Evolutionary conservation across 2,888 invertebrate species (phyloP).

Genomic region (Pardosa pseudoannulata): DNA sequence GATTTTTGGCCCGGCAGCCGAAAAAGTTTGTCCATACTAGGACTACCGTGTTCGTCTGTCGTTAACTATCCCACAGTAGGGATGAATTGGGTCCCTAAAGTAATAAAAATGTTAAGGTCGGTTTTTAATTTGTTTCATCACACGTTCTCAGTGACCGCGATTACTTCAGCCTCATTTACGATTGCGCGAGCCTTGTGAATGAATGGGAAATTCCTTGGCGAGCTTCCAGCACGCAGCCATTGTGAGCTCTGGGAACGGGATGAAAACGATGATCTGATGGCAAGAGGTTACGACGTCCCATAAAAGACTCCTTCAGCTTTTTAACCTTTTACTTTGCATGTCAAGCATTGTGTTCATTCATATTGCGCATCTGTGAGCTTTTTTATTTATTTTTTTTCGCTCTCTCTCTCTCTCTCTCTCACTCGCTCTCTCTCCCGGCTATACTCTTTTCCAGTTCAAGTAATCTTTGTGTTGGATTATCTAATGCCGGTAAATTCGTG

Average conservation of each 20-base stretch:
- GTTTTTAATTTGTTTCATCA: not conserved
- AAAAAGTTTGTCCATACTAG: no score
- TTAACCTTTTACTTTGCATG: conserved; percentile 38
- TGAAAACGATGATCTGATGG: conserved; percentile 43
- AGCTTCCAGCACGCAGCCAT: conserved; percentile 35
- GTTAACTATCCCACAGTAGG: no score
- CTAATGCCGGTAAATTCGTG: not conserved
- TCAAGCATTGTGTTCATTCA: conserved; percentile 14
- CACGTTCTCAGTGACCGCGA: conserved; percentile 4
- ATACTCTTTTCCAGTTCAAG: not conserved
- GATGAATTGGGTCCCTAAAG: no score
- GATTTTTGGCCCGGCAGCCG: no score
- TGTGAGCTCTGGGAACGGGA: conserved; percentile 57
- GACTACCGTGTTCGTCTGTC: no score
- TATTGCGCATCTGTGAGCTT: not conserved
- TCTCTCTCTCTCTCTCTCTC: no score
- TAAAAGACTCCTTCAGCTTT: conserved; percentile 33
- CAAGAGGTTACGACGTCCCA: conserved; percentile 57
- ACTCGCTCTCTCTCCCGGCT: not conserved
- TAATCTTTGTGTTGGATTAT: not conserved
- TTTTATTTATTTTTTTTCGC: not conserved
- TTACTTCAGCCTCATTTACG: conserved; percentile 26
- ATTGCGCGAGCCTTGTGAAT: conserved; percentile 25
- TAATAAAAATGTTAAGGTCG: no score
- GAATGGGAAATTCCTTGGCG: conserved; percentile 60